Conservation (phyloP, 2,797 vertebrate genomes). For the Prionace glauca region DNA sequence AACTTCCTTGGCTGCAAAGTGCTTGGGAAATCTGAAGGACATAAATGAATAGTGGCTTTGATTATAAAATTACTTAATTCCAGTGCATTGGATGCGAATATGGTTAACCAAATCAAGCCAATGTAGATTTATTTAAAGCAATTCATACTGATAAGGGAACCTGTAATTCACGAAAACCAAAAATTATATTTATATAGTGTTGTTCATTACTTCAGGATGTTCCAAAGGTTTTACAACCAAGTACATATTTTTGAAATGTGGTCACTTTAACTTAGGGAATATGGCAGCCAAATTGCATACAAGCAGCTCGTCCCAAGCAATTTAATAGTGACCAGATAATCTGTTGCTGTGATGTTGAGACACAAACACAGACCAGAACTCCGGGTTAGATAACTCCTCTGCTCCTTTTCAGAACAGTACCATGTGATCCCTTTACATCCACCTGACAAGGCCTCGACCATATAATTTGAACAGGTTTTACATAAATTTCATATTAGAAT, state of each 20-base stretch:
- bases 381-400: background rate
- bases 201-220: background rate
- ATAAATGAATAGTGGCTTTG: background rate
- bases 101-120: background rate
- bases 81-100: background rate
- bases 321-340: background rate
- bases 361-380: background rate
- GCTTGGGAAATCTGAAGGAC: background rate
- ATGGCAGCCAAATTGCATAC: background rate
- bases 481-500: background rate
- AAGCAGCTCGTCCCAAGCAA: background rate
- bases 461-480: background rate
- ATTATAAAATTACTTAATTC: background rate
- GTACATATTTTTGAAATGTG: background rate
- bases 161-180: background rate
- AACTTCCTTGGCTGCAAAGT: too few relatives aligned
- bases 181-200: background rate
- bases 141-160: background rate
- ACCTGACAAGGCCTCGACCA: background rate
- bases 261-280: background rate
- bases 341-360: background rate
- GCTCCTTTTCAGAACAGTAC: background rate
- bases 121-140: too few relatives aligned
- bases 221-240: background rate
- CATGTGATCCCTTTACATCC: background rate